Evolutionary conservation across 2,113 vertebrate species (phyloP).

Genomic region (Physeter macrocephalus): DNA sequence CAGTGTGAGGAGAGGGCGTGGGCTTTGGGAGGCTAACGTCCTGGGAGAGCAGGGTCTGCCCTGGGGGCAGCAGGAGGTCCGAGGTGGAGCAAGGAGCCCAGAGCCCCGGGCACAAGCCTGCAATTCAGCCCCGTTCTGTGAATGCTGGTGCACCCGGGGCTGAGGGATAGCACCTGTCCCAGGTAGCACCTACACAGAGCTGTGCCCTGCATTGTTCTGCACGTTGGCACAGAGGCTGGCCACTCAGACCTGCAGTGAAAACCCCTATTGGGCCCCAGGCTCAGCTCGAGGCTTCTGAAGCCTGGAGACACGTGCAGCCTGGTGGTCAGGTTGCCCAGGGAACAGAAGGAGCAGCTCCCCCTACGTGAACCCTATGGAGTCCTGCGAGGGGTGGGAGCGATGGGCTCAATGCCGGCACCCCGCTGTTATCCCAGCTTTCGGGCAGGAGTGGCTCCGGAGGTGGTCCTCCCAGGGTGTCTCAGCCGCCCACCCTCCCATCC

Average conservation of each 20-base stretch:
- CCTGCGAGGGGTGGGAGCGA: neutral
- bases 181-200: fast-evolving
- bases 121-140: fast-evolving
- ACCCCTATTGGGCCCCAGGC: neutral
- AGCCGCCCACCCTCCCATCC: neutral
- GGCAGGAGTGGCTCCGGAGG: neutral
- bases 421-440: neutral
- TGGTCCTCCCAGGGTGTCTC: neutral
- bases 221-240: neutral
- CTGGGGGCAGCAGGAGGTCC: neutral
- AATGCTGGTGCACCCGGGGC: neutral
- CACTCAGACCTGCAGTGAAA: neutral
- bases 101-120: fast-evolving
- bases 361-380: neutral
- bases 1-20: fast-evolving
- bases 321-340: neutral
- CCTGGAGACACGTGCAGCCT: neutral
- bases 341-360: neutral
- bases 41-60: neutral
- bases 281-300: neutral
- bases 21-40: too few species aligned
- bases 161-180: neutral
- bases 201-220: neutral
- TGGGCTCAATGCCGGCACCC: neutral
- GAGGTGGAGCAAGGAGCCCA: neutral